These are phyloP conservation scores for Temnothorax rugatulus DNA, from an alignment of 2,888 invertebrate genomes.

Conservation along the genomic window DNA sequence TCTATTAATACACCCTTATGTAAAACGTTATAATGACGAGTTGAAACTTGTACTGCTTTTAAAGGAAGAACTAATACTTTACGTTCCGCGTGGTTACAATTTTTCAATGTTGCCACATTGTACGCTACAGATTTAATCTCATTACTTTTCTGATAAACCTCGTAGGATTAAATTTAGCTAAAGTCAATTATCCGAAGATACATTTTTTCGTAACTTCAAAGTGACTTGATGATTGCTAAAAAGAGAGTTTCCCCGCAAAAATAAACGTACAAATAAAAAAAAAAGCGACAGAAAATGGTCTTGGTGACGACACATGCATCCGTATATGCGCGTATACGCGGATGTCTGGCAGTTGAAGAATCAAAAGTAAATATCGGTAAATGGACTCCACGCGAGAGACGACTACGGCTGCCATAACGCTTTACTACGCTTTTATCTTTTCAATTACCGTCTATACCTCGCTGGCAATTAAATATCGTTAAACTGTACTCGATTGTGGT, in stretches of 20 bases:
- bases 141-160: too few species aligned
- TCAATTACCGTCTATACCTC: constrained; percentile 70
- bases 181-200: not conserved
- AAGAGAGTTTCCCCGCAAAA: not conserved
- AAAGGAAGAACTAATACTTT: too few species aligned
- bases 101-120: too few species aligned
- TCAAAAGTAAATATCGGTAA: constrained; percentile 70
- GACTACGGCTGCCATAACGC: constrained; percentile 37
- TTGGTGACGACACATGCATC: not conserved
- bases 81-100: too few species aligned
- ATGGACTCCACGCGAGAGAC: constrained; percentile 57
- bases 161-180: not conserved
- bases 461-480: constrained; percentile 76
- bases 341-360: constrained; percentile 41
- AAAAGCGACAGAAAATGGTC: constrained; percentile 20
- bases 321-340: not conserved
- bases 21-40: too few species aligned
- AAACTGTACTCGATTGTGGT: constrained; percentile 63
- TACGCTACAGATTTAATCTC: too few species aligned
- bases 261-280: constrained; percentile 20
- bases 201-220: not conserved
- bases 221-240: not conserved
- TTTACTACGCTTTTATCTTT: constrained; percentile 76
- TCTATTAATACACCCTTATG: too few species aligned
- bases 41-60: too few species aligned